phyloP scores from a whole-genome alignment of 2,797 vertebrate species.

The Remorina albescens region DNA sequence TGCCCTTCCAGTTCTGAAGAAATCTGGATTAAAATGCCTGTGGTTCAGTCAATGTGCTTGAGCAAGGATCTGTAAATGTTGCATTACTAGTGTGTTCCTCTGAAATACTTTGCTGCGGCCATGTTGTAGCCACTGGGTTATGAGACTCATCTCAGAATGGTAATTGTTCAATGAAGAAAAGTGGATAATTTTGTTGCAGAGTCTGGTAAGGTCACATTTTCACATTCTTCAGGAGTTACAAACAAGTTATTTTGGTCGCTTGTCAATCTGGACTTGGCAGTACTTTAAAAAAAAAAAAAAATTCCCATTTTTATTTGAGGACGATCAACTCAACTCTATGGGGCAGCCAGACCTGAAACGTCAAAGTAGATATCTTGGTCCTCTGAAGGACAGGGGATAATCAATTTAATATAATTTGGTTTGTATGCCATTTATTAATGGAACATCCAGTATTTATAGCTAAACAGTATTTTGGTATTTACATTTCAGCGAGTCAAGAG shows the following conservation, averaged over 20 bases:
- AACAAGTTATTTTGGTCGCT: slow-evolving; percentile 51
- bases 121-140: slow-evolving; percentile 1
- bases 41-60: slow-evolving; percentile 9
- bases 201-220: slow-evolving; percentile 72
- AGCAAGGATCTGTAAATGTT: slow-evolving; percentile 17
- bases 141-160: slow-evolving; percentile 7
- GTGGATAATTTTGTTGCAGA: slow-evolving; percentile 42
- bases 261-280: slow-evolving; percentile 52
- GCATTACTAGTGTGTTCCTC: not conserved
- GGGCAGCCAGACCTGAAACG: slow-evolving; percentile 11
- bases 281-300: no score
- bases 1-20: not conserved
- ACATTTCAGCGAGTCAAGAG: no score
- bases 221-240: slow-evolving; percentile 70
- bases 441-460: not conserved
- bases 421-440: not conserved
- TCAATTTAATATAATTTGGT: not conserved
- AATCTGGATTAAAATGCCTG: not conserved
- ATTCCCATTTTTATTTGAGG: no score
- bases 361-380: not conserved
- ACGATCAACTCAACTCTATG: slow-evolving; percentile 9
- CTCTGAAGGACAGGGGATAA: not conserved
- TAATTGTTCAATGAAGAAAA: slow-evolving; percentile 41
- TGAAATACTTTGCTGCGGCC: slow-evolving; percentile 5
- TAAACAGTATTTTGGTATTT: no score